A percentile compares a stretch with the other conserved stretches of the same genome.
Evolutionary conservation across 2,797 vertebrate genomes (phyloP).

Genomic region (Urophycis tenuis): DNA sequence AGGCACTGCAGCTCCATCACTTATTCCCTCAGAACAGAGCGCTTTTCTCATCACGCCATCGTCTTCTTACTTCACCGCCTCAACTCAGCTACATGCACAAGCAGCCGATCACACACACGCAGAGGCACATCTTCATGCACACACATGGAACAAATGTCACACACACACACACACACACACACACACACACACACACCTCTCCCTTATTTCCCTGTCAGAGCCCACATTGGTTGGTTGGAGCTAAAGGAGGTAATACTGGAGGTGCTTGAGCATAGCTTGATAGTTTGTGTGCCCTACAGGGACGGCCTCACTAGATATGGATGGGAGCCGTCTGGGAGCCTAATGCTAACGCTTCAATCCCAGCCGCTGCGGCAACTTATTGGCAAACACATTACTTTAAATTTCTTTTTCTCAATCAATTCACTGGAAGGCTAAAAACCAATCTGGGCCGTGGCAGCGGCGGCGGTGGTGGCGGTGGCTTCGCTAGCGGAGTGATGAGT

Average conservation of each 20-base stretch:
- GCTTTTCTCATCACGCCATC: constrained; percentile 61
- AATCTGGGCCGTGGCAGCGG: constrained; percentile 63
- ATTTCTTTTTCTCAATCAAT: constrained; percentile 74
- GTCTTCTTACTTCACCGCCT: constrained; percentile 30
- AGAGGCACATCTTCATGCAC: too few relatives aligned
- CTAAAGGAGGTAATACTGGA: constrained; percentile 52
- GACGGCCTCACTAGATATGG: constrained; percentile 44
- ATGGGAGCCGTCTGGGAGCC: constrained; percentile 51
- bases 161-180: neutral
- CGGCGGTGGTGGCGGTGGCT: too few relatives aligned
- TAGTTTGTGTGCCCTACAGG: constrained; percentile 51
- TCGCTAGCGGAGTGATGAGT: constrained; percentile 59
- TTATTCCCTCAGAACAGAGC: constrained; percentile 71
- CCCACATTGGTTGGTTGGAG: constrained; percentile 46
- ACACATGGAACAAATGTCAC: too few relatives aligned
- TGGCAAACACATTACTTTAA: constrained; percentile 72
- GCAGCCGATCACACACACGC: neutral
- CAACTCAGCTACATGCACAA: neutral
- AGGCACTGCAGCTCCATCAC: constrained; percentile 67
- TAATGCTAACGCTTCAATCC: constrained; percentile 57
- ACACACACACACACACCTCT: constrained; percentile 20
- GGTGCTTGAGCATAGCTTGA: constrained; percentile 55
- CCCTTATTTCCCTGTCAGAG: constrained; percentile 46
- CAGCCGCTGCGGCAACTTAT: constrained; percentile 65
- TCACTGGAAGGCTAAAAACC: constrained; percentile 69